Evolutionary conservation across 1,140 invertebrate species (phyloP).

Genomic region (Catajapyx aquilonaris): DNA sequence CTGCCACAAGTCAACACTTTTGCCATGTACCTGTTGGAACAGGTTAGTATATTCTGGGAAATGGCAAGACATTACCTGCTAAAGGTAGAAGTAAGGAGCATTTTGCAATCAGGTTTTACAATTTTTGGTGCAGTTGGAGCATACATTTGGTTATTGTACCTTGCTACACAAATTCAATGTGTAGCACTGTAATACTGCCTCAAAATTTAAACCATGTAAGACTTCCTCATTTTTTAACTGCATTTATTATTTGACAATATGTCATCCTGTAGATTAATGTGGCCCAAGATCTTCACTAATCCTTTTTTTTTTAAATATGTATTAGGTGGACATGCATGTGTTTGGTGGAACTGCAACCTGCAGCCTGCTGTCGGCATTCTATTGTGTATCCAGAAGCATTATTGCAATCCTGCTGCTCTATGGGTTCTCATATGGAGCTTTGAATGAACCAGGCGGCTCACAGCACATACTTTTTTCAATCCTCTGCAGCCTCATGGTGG

Average conservation of each 20-base stretch:
- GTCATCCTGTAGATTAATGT: no score
- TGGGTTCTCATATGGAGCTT: constrained; percentile 68
- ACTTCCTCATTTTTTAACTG: no score
- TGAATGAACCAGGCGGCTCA: constrained; percentile 54
- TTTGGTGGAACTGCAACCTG: constrained; percentile 94
- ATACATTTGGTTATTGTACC: no score
- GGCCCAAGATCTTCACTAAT: no score
- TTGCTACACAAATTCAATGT: constrained; percentile 30
- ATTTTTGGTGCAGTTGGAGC: no score
- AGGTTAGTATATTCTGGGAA: constrained; percentile 29
- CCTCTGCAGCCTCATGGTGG: constrained; percentile 72
- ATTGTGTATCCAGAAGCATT: constrained; percentile 60
- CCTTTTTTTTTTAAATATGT: no score
- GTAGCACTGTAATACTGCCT: no score
- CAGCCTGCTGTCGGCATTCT: constrained; percentile 62
- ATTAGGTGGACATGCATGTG: constrained; percentile 80
- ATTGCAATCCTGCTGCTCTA: constrained; percentile 61
- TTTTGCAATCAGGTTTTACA: no score
- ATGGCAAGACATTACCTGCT: constrained; percentile 27
- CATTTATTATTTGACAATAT: no score
- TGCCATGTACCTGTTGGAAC: constrained; percentile 82
- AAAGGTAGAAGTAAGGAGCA: no score
- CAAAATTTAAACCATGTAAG: no score
- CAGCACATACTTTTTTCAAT: constrained; percentile 91
- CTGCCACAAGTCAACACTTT: constrained; percentile 96